phyloP scores from a whole-genome alignment of 2,797 vertebrate genomes.

The Myripristis murdjan region DNA sequence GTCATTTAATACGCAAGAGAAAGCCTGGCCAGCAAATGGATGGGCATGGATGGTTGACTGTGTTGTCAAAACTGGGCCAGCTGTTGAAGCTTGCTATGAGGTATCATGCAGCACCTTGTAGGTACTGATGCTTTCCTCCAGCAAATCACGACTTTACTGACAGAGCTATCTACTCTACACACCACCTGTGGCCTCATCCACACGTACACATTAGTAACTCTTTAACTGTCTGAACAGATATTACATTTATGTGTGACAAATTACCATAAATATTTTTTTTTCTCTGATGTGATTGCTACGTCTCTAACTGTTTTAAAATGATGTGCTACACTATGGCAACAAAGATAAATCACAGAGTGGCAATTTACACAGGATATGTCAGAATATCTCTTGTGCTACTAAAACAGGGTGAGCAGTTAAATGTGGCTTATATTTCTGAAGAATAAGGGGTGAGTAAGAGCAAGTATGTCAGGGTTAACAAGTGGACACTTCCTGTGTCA shows the following conservation, averaged over 20 bases:
- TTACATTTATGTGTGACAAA: constrained; percentile 14
- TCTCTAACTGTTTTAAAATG: neutral
- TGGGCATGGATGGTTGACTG: constrained; percentile 31
- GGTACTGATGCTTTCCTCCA: constrained; percentile 41
- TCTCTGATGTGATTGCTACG: neutral
- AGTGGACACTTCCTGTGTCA: no score
- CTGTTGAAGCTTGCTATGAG: constrained; percentile 27
- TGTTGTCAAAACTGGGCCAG: constrained; percentile 45
- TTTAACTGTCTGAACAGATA: constrained; percentile 5
- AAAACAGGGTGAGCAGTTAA: no score
- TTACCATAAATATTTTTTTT: constrained; percentile 2
- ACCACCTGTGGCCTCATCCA: constrained; percentile 30
- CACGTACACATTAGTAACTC: constrained; percentile 11
- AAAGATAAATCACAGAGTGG: no score
- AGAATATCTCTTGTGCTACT: no score
- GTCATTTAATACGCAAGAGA: constrained; percentile 57
- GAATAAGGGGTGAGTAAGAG: no score
- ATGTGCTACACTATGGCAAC: no score
- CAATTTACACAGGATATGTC: no score
- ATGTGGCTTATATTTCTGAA: no score
- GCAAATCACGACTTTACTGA: constrained; percentile 38
- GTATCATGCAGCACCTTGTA: constrained; percentile 28
- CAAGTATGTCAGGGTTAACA: no score
- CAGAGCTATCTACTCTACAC: constrained; percentile 35
- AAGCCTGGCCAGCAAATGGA: constrained; percentile 22